Evolutionary conservation across 2,888 invertebrate species (phyloP).

Genomic region (Deilephila porcellus): DNA sequence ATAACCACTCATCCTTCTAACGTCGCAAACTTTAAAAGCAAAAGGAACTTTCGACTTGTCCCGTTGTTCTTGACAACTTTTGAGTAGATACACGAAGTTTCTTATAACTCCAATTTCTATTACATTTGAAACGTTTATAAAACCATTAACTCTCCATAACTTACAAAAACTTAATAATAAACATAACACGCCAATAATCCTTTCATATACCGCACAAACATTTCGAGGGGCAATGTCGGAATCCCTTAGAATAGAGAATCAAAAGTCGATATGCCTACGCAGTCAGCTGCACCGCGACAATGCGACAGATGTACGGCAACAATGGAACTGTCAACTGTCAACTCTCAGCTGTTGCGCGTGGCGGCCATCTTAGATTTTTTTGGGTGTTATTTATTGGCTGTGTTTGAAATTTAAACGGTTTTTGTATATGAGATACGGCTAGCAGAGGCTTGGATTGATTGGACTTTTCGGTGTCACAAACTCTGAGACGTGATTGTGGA

Average conservation of each 20-base stretch:
- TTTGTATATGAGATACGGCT: no score
- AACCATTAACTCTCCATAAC: background rate
- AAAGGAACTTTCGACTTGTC: no score
- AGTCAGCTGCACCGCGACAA: conserved; percentile 50
- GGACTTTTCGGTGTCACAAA: no score
- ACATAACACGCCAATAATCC: background rate
- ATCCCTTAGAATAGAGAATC: conserved; percentile 24
- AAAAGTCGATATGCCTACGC: conserved; percentile 43
- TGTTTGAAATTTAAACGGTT: no score
- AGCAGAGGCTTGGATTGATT: no score
- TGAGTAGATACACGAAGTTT: no score
- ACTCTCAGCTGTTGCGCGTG: conserved; percentile 49
- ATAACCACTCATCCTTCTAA: no score
- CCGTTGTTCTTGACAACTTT: no score
- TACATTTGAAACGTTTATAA: background rate
- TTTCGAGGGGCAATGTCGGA: background rate
- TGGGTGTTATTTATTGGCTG: no score
- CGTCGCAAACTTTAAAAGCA: no score
- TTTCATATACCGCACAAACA: background rate
- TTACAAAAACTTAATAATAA: background rate
- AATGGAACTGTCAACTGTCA: conserved; percentile 51
- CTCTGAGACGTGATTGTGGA: no score
- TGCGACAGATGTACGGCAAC: conserved; percentile 55
- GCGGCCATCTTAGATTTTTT: conserved; percentile 39
- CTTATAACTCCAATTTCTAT: no score